Evolutionary conservation across 2,113 vertebrate species (phyloP).

Genomic region (western clawed frog (Xenopus tropicalis)): UCB_Xtro_10.0 CM004449.2:77769501-77770000

Average conservation of each 20-base stretch:
- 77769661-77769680: slow-evolving; percentile 23
- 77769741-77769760: slow-evolving; percentile 9
- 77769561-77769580: slow-evolving; percentile 8
- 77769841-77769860: slow-evolving; percentile 19
- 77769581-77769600: slow-evolving; percentile 25
- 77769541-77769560: neutral
- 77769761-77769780: neutral
- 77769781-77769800: neutral
- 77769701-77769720: slow-evolving; percentile 11
- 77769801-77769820: slow-evolving; percentile 1
- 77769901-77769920: neutral
- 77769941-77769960: neutral
- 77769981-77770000: slow-evolving; percentile 3
- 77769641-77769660: slow-evolving; percentile 7
- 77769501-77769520: neutral
- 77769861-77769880: neutral
- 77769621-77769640: slow-evolving; percentile 2
- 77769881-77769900: neutral
- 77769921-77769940: neutral
- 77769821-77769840: neutral
- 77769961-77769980: neutral
- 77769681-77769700: slow-evolving; percentile 23
- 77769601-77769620: slow-evolving; percentile 13
- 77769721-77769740: neutral
- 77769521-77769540: neutral